Evolutionary conservation across 1,140 invertebrate species (phyloP).

Genomic region (Lethocerus indicus): DNA sequence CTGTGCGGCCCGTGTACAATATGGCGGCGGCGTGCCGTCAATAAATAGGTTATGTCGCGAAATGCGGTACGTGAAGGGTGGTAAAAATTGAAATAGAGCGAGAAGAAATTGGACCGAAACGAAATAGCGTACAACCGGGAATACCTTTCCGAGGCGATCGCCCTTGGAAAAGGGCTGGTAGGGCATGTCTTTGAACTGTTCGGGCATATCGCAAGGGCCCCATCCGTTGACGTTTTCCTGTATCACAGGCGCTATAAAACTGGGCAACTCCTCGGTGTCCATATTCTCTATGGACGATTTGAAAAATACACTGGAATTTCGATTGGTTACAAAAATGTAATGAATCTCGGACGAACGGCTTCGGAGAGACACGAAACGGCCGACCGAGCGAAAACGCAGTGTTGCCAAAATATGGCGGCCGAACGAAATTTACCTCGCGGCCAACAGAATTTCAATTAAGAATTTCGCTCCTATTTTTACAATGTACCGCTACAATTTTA

Average conservation of each 20-base stretch:
- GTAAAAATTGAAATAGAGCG: slow-evolving; percentile 1
- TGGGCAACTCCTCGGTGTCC: slow-evolving; percentile 7
- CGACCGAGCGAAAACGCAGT: too few species aligned
- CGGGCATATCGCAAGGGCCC: slow-evolving; percentile 88
- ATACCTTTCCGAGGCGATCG: slow-evolving; percentile 83
- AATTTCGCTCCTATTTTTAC: too few species aligned
- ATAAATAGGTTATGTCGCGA: background rate
- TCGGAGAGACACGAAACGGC: too few species aligned
- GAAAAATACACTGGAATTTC: too few species aligned
- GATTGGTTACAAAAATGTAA: too few species aligned
- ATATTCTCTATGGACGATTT: too few species aligned
- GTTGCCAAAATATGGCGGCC: too few species aligned
- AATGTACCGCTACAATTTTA: too few species aligned
- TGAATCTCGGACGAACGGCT: too few species aligned
- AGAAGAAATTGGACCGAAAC: slow-evolving; percentile 15
- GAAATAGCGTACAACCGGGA: slow-evolving; percentile 1
- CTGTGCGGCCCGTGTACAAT: too few species aligned
- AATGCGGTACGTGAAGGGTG: background rate
- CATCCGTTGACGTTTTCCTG: slow-evolving; percentile 84
- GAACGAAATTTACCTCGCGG: too few species aligned
- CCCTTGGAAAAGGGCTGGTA: slow-evolving; percentile 97
- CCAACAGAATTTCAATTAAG: too few species aligned
- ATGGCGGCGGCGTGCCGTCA: background rate
- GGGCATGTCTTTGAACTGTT: slow-evolving; percentile 93
- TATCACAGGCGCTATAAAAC: slow-evolving; percentile 39